Evolutionary conservation across 1,140 invertebrate species (phyloP).

Genomic region (Solenopsis invicta): DNA sequence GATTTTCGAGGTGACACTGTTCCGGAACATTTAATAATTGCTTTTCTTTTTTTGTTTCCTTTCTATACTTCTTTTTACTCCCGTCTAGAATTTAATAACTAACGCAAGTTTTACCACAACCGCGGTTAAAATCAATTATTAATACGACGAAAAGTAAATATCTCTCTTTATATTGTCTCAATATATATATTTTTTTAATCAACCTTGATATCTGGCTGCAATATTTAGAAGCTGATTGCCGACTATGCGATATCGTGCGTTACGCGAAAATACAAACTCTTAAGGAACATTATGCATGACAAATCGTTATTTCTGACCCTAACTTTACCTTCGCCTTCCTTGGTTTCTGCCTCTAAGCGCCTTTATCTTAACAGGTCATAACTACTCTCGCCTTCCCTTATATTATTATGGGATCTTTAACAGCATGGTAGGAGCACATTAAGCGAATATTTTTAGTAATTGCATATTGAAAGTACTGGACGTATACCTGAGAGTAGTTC

Average conservation of each 20-base stretch:
- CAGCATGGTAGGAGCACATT: slow-evolving; percentile 4
- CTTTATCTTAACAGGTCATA: slow-evolving; percentile 48
- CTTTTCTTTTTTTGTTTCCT: slow-evolving; percentile 28
- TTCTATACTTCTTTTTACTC: neutral
- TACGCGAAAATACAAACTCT: slow-evolving; percentile 21
- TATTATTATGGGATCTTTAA: slow-evolving; percentile 39
- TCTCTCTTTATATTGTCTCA: neutral
- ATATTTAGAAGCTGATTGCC: neutral
- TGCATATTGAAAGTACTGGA: neutral
- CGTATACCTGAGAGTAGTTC: neutral
- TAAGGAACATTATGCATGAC: slow-evolving; percentile 32
- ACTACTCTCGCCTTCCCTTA: slow-evolving; percentile 1
- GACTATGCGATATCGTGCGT: neutral
- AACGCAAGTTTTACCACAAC: slow-evolving; percentile 35
- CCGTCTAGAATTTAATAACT: slow-evolving; percentile 51
- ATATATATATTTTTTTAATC: neutral
- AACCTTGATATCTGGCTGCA: neutral
- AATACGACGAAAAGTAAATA: neutral
- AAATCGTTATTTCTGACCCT: slow-evolving; percentile 30
- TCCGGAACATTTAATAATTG: slow-evolving; percentile 58
- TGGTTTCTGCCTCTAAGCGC: too few relatives aligned
- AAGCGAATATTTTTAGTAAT: slow-evolving; percentile 26
- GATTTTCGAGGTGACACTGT: slow-evolving; percentile 32
- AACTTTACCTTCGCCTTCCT: neutral
- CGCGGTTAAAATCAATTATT: slow-evolving; percentile 57